Evolutionary conservation across 1,140 invertebrate species (phyloP), one percentile per base, ranked within the genome.

Genomic region (Drosophila lowei): DNA sequence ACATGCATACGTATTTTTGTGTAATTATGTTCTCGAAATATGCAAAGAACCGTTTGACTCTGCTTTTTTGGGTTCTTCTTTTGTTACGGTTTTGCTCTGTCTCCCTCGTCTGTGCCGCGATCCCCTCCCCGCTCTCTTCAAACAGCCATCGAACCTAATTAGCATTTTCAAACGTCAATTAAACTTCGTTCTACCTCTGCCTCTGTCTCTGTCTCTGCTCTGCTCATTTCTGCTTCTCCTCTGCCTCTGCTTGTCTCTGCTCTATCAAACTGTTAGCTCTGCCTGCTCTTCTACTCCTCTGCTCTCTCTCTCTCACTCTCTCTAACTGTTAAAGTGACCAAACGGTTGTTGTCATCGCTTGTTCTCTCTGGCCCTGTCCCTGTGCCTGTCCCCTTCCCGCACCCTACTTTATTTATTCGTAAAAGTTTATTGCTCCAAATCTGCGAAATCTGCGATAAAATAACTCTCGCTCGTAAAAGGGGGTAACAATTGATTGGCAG

Each of bases 351-450:
- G 34, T 38, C 34, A 38, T 38, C 11, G 34, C 34, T 38, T 38
- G 34, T 13, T 13, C 34, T 38, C 11, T 13, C 11, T 38, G 34
- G 5, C 18, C 34, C 23, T n/a, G 6, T 13, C 18, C 34, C 23
- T n/a, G 1, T 2, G 6, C 16, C 18, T n/a, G 30, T 21, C 8
- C 8, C 30, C 16, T 0, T 23, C 21, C 13, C 21, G 46, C 34
- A 25, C 5, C 23, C 23, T 5, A 25, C 23, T 3, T 25, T 16
- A n/a, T 58, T 60, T 47, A 77, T 86, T 72, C 83, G 75, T 67
- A 78, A 67, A 38, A 81, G 81, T 85, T 86, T 86, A 78, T 86
- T 86, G 81, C 72, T 79, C 66, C 50, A 86, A 75, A 85, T 86
- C 67, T 59, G 25, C 15, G 18, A 43, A 50, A 72, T 60, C 49